Conservation (phyloP, 2,888 invertebrate species). For the Chironomus tentans region DNA sequence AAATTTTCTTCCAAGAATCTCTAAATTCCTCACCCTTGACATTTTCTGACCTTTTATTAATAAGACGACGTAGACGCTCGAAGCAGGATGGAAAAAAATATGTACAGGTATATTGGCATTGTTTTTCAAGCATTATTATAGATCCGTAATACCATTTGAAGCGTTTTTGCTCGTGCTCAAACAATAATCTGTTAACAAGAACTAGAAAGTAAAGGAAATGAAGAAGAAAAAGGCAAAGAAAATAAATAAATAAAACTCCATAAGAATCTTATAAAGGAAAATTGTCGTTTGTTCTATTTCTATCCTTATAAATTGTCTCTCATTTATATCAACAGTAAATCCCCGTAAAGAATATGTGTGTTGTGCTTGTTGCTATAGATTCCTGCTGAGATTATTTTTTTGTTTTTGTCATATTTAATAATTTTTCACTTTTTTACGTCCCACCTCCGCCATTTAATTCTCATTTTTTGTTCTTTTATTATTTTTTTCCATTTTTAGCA, state of each 20-base stretch:
- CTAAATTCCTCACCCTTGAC: too few species aligned
- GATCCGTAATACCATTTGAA: background rate
- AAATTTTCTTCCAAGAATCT: too few species aligned
- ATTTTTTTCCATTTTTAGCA: too few species aligned
- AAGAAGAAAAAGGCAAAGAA: background rate
- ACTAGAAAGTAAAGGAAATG: background rate
- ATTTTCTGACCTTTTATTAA: too few species aligned
- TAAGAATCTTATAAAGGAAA: background rate
- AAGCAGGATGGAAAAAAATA: too few species aligned
- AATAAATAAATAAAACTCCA: background rate
- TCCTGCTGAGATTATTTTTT: constrained; percentile 13
- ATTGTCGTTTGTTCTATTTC: background rate
- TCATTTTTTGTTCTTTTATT: too few species aligned
- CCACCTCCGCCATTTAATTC: background rate
- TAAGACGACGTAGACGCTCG: too few species aligned
- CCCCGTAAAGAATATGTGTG: background rate
- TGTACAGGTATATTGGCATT: too few species aligned
- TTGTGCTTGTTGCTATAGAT: constrained; percentile 13
- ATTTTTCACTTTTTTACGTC: constrained; percentile 8
- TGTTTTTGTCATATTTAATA: constrained; percentile 24
- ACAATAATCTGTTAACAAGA: background rate
- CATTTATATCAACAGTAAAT: constrained; percentile 15
- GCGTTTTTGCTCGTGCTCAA: background rate
- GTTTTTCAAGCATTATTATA: too few species aligned
- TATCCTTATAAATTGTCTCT: constrained; percentile 17